Percentiles rank a stretch among this genome's conserved stretches.
Conservation (phyloP, 2,888 invertebrate species). For the Falcaria lacertinaria region DNA sequence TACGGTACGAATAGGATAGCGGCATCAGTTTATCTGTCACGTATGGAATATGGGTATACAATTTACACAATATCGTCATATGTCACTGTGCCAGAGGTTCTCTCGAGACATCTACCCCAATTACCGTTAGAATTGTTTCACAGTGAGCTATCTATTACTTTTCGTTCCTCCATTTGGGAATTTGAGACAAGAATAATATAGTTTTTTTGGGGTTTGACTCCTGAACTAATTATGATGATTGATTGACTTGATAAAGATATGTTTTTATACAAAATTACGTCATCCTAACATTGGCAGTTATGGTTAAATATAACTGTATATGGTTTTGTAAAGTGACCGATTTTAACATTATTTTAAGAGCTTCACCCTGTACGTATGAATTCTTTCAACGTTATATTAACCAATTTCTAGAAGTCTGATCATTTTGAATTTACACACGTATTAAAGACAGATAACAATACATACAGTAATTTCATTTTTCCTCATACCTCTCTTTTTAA, state of each 20-base stretch:
- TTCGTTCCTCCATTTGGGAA: slow-evolving; percentile 47
- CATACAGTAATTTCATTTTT: too few species aligned
- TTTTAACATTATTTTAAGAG: too few species aligned
- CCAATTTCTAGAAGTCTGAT: too few species aligned
- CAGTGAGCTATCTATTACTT: slow-evolving; percentile 63
- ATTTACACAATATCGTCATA: slow-evolving; percentile 73
- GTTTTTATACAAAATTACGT: neutral
- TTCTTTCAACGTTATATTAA: too few species aligned
- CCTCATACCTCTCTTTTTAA: too few species aligned
- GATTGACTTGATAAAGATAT: neutral
- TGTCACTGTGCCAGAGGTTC: slow-evolving; percentile 57
- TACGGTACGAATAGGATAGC: too few species aligned
- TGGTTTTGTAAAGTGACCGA: too few species aligned
- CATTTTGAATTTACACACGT: too few species aligned
- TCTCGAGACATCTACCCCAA: slow-evolving; percentile 64
- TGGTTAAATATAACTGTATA: too few species aligned
- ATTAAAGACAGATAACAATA: too few species aligned
- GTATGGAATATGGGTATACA: slow-evolving; percentile 52
- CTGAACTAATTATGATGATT: slow-evolving; percentile 58
- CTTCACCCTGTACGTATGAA: too few species aligned
- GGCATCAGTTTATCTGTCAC: slow-evolving; percentile 35
- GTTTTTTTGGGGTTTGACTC: slow-evolving; percentile 28
- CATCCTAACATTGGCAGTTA: too few species aligned
- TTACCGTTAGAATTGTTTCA: slow-evolving; percentile 69
- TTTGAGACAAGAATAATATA: slow-evolving; percentile 50